Evolutionary conservation across 2,797 vertebrate species (phyloP), one percentile per base, ranked within the genome.

Genomic region (Sphenopsis melanotis): DNA sequence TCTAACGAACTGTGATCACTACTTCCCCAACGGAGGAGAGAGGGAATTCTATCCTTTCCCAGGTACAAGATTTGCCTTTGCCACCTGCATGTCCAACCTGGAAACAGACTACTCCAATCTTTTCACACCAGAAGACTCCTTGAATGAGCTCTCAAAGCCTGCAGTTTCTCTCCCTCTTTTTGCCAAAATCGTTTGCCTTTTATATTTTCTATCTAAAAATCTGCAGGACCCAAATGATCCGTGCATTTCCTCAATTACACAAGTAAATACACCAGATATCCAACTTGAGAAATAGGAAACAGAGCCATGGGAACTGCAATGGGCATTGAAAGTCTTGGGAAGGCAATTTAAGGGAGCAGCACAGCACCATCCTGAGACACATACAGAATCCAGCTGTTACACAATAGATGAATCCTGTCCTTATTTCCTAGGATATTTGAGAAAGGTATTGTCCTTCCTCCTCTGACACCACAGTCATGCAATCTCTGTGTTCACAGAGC

Each of bases 1-100:
- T 76, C 18, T 76, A 82, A 72, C 4, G 0, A 59, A 49, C 0
- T 30, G 4, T 1, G 9, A 59, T 12, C 6, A 0, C 10, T 46
- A 36, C 32, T 41, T 87, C 21, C 47, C 3, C 60, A 50, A 5
- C 3, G 13, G 39, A 55, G n/a, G 22, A 42, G 13, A 75, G 34
- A 55, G 6, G 16, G n/a, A 65, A 57, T 15, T 9, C 1, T 2
- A 30, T 53, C 64, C 15, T 84, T 37, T 36, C 78, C 32, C n/a
- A 76, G 32, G 30, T 44, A 56, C 12, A 52, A 30, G 12, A 32
- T 32, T 86, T 42, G 27, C 30, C 64, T 82, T 83, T 89, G 36
- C 13, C 77, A 76, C 44, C 68, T 77, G 14, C 18, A 13, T 7
- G 7, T 24, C 75, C 85, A 47, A 79, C 30, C 49, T 36, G 14